These are phyloP conservation scores for Oscheius myriophilus DNA, from an alignment of 2,888 invertebrate genomes.

Conservation along the genomic window DNA sequence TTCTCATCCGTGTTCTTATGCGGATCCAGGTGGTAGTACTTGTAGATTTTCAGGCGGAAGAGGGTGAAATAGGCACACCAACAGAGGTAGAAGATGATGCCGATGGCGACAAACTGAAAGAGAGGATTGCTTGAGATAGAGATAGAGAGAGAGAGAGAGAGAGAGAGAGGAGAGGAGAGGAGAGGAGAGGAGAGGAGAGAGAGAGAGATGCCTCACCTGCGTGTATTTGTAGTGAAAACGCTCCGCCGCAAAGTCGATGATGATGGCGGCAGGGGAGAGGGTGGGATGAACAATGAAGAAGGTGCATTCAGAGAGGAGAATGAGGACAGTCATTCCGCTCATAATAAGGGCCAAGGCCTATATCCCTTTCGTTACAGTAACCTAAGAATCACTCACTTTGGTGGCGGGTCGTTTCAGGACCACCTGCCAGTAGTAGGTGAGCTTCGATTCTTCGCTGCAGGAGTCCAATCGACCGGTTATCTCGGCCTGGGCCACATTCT, in stretches of 20 bases:
- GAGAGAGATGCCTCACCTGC: slow-evolving; percentile 77
- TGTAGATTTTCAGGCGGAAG: slow-evolving; percentile 91
- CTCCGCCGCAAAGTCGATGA: slow-evolving; percentile 83
- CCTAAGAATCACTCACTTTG: slow-evolving; percentile 27
- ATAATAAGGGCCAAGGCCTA: slow-evolving; percentile 72
- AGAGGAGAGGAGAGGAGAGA: too few relatives aligned
- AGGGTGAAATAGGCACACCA: slow-evolving; percentile 98
- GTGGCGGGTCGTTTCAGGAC: slow-evolving; percentile 34
- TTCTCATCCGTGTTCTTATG: slow-evolving; percentile 99
- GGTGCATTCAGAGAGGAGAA: slow-evolving; percentile 99
- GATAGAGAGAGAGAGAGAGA: too few relatives aligned
- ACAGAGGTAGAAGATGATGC: slow-evolving; percentile 91
- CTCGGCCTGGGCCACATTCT: slow-evolving; percentile 51
- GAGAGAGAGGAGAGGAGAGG: too few relatives aligned
- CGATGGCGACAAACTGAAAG: slow-evolving; percentile 85
- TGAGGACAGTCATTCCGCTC: slow-evolving; percentile 84
- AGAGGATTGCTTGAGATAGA: too few relatives aligned
- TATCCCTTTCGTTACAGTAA: neutral
- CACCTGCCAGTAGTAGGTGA: slow-evolving; percentile 39
- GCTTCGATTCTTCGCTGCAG: neutral
- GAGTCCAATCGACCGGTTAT: slow-evolving; percentile 30
- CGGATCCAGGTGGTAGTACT: slow-evolving; percentile 94
- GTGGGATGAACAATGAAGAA: slow-evolving; percentile 93
- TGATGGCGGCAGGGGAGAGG: slow-evolving; percentile 93
- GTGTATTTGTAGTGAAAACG: slow-evolving; percentile 92